Evolutionary conservation across 1,140 invertebrate genomes (phyloP), one percentile per base, ranked within the genome.

Genomic region (Formica selysi): DNA sequence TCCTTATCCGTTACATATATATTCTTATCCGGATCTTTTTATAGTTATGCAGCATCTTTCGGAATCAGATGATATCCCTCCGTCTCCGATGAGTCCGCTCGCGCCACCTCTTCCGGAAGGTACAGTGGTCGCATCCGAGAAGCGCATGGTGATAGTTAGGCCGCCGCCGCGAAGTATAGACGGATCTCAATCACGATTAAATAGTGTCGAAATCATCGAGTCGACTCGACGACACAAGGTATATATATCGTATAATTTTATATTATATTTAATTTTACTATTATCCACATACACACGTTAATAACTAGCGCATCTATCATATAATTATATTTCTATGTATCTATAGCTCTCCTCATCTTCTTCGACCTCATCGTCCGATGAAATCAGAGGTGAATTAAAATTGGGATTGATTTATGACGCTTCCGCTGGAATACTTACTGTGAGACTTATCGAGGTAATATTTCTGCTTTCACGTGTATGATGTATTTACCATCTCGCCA

Each of bases 141-240:
- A 96, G 57, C 95, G 96, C 26, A 95, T 96, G 32, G 95, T 96
- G 5, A 93, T 96, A 64, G 94, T 95, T 29, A 95, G 19, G 86
- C 90, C 26, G 90, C 94, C 51, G 94, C 93, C 2, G 91, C 68
- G 94, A 95, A 70, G 92, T 94, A 48, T 95, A 95, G 51, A 96
- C 95, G 95, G 76, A 1, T 81, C 70, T 62, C 95, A 96, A 65
- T 95, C 95, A 16, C 96, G 96, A 89, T 91, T 96, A 85, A 96
- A 96, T 91, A 96, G 95, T 67, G 95, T 95, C 5, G 96, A 96
- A 92, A 96, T 96, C 26, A 95, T 96, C 22, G 96, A 96, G 70
- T 95, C 95, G 44, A 94, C 95, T 4, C 89, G 96, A n/a, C 96
- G 96, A 80, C 94, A 96, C 79, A 95, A 95, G 89, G 94, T 95